Base-by-base conservation (phyloP, 2,113 vertebrate species). In the Antechinus stuartii region DNA sequence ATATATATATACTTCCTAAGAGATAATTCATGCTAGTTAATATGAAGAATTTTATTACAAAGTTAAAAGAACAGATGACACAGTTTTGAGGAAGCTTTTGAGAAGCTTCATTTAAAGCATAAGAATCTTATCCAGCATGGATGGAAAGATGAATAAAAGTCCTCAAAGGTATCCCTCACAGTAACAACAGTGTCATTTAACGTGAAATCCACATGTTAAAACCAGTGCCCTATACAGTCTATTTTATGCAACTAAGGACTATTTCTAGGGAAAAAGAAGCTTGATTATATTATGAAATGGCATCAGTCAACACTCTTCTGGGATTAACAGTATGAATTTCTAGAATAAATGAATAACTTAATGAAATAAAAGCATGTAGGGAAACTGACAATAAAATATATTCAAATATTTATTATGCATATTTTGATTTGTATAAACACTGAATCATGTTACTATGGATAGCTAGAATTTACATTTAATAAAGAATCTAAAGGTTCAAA, bases 151-250 rank as follows among this genome's bases (percentile, higher is more conserved):
- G 92, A 97, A 49, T 24, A 94, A 23, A 94, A 95, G 92, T 53
- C 68, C 23, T 93, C 24, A 22, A 47, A 89, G 97, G 91, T 91
- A 96, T 94, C n/a, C 94, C 90, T 96, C 97, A 30, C 50, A 93
- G 50, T 95, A 94, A 90, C 25, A 94, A 30, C 50, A 93, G 50
- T 95, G 95, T 90, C 24, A 93, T 50, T 94, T 96, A 57, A 91
- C 96, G 91, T 96, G 89, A 98, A 97, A 93, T 55, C 46, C 95
- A 61, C 16, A 26, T 50, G 96, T 93, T 95, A 95, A 95, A 98
- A 95, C 61, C 16, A 53, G 16, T 94, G 93, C 24, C 95, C 90
- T 92, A 97, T 97, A 94, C 76, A 94, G 61, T 93, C 30, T 93
- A 92, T 54, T 22, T 23, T 53, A 91, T 50, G 93, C 35, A 52